Percentiles rank a stretch among this genome's conserved stretches.
These are phyloP conservation scores for Botia kubotai DNA, from an alignment of 2,797 vertebrate species.

Conservation along the genomic window DNA sequence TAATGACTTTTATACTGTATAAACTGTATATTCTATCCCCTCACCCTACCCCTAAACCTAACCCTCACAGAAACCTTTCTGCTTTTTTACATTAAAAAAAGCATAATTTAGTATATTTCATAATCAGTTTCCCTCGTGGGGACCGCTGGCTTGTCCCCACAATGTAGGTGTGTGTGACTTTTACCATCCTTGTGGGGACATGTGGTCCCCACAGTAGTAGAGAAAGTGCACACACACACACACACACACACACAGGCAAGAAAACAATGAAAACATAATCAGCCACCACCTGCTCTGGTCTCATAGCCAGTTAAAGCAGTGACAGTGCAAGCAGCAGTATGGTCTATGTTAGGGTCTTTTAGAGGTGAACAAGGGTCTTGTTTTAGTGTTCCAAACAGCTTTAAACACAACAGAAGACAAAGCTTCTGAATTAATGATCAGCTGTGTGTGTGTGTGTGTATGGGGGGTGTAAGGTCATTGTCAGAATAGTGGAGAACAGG, in stretches of 20 bases:
- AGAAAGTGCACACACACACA: not conserved
- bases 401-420: constrained; percentile 65
- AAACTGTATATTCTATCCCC: too few relatives aligned
- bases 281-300: not conserved
- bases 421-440: constrained; percentile 80
- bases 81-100: too few relatives aligned
- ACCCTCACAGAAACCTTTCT: too few relatives aligned
- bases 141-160: too few relatives aligned
- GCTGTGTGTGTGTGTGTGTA: constrained; percentile 55
- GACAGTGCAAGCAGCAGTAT: not conserved
- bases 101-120: too few relatives aligned
- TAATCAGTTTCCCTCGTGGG: too few relatives aligned
- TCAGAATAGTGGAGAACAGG: constrained; percentile 72
- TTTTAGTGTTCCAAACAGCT: constrained; percentile 42
- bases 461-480: constrained; percentile 70
- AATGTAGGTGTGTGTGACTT: too few relatives aligned
- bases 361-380: constrained; percentile 12
- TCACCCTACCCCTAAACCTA: too few relatives aligned
- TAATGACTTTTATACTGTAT: too few relatives aligned
- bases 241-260: not conserved
- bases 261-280: not conserved
- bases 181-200: too few relatives aligned
- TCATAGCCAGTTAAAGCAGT: too few relatives aligned
- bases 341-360: constrained; percentile 7
- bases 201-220: too few relatives aligned